Evolutionary conservation across 2,888 invertebrate species (phyloP), one percentile per base, ranked within the genome.

Genomic region (Sthenelais limicola): DNA sequence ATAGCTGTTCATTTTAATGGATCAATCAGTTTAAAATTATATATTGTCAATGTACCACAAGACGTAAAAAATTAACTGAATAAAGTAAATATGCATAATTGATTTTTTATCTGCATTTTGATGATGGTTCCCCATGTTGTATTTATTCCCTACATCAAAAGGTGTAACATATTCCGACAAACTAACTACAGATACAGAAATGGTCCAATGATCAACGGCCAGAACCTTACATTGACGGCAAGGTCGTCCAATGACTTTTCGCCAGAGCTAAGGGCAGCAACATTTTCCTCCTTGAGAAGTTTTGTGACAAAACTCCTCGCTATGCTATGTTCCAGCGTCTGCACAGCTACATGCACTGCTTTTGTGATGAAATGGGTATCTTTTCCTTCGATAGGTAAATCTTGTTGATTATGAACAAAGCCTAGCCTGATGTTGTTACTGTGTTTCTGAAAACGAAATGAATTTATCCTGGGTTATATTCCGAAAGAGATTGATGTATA

Each of bases 291-390:
- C 77, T 89, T 89, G 43, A 89, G 81, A 21, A 90, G 81, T 76
- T 90, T 90, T 15, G 87, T 87, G 52, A 90, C 84, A 76, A 90
- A 87, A 73, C 85, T 86, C 76, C 88, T 88, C 18, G 89, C 88
- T 38, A 86, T 82, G 47, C 83, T 82, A 18, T 83, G 82, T 28
- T 85, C 77, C 67, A 90, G 81, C 0, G 84, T 82, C 7, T 85
- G 81, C 9, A 89, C 75, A 26, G 89, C 89, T 2, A 86, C 85
- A 69, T 88, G 84, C 3, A 90, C 84, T 38, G 89, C 86, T 52
- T 76, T 75, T 5, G 81, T 74, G 4, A 85, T 77, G 43, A 52
- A 56, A 48, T 54, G 67, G 18, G 49, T 35, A 32, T 80, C 80
- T 73, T 76, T 80, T 48, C 78, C 78, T 9, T 71, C 73, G 0